Conservation (phyloP, 1,140 invertebrate species). For the Eriosoma lanigerum region DNA sequence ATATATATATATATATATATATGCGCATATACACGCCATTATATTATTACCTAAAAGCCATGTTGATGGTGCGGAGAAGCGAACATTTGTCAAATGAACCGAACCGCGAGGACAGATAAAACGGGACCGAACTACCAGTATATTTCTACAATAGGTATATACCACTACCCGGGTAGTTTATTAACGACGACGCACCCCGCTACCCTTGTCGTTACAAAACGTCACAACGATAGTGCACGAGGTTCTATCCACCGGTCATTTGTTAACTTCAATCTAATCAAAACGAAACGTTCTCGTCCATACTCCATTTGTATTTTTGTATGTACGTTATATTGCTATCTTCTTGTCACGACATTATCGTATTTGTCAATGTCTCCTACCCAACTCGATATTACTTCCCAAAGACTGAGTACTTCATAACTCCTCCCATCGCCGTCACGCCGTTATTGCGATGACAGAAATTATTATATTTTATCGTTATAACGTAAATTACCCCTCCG, state of each 20-base stretch:
- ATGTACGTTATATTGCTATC: not conserved
- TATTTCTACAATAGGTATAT: too few relatives aligned
- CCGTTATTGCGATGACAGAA: too few relatives aligned
- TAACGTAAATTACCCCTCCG: not conserved
- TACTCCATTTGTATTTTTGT: not conserved
- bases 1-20: not conserved
- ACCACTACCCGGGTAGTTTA: constrained; percentile 15
- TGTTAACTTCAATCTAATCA: constrained; percentile 50
- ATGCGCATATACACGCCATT: not conserved
- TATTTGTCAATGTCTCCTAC: constrained; percentile 41
- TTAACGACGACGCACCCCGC: constrained; percentile 25
- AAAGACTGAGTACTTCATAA: not conserved
- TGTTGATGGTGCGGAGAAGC: not conserved
- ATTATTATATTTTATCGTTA: not conserved
- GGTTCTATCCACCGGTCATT: constrained; percentile 24
- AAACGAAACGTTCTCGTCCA: constrained; percentile 39
- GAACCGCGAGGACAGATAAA: constrained; percentile 51
- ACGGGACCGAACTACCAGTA: not conserved
- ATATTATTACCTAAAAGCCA: constrained; percentile 27
- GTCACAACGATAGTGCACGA: too few relatives aligned
- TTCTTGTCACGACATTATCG: constrained; percentile 37
- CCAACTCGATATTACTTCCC: not conserved
- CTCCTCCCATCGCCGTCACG: not conserved
- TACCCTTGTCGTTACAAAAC: not conserved
- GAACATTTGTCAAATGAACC: constrained; percentile 50